Evolutionary conservation across 2,797 vertebrate genomes (phyloP), one percentile per base, ranked within the genome.

Genomic region (Leuciscus waleckii): DNA sequence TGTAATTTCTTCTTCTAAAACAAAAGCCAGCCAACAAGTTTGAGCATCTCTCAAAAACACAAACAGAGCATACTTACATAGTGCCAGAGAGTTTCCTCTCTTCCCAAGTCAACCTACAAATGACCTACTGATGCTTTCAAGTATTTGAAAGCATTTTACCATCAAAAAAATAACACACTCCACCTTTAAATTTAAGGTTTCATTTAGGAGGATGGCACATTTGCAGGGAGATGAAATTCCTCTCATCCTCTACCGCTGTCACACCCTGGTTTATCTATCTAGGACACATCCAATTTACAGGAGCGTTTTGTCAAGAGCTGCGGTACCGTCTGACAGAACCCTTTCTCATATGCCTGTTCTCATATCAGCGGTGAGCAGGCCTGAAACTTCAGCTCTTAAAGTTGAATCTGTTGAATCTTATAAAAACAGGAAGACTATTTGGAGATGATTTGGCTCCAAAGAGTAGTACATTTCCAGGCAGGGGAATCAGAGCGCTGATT

Each of bases 231-330:
- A 84, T 32, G 32, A 77, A 68, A 83, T 71, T 46, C 35, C 37
- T 56, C 70, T 75, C 19, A 51, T 43, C 43, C 68, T 29, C 68
- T 85, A 61, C 74, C 11, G 7, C 14, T 13, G 67, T 78, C 67
- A 71, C 56, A 75, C 21, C 37, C 61, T 35, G 35, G 29, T 68
- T 75, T n/a, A 83, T 86, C 79, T 82, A 85, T 86, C 82, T 70
- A 76, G 81, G 78, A 63, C 43, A 81, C 58, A 75, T 73, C 61
- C 58, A 69, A 76, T 58, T 84, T 58, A 68, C 69, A 78, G 51
- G 37, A 82, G 46, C 56, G 17, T 41, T 83, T 76, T 56, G 76
- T 79, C 69, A 82, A 69, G 70, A 51, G 16, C 41, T 41, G 63
- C 43, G 19, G 41, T 39, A 37, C 46, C 8, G 61, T 51, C 70